Percentiles rank a stretch among this genome's conserved stretches.
These are phyloP conservation scores for Eleutherodactylus coqui DNA, from an alignment of 2,797 vertebrate genomes.

Conservation along the genomic window DNA sequence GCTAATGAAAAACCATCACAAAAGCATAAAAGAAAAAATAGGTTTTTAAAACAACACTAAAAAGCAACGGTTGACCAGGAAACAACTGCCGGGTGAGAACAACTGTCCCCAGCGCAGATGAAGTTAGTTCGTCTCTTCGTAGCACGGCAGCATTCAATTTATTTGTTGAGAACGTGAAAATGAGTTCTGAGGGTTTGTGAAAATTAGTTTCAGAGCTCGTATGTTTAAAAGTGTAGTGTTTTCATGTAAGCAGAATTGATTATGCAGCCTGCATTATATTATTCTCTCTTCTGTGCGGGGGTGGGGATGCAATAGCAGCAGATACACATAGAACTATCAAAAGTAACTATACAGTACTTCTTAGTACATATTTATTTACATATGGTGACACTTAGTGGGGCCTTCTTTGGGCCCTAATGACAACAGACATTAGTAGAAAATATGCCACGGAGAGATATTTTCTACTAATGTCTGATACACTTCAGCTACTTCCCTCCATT, in stretches of 20 bases:
- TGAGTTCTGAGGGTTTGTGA: slow-evolving; percentile 14
- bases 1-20: no score
- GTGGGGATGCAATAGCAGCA: no score
- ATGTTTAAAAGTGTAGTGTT: not conserved
- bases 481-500: no score
- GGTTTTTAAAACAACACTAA: not conserved
- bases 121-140: not conserved
- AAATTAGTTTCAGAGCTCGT: slow-evolving; percentile 23
- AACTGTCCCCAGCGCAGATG: not conserved
- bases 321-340: no score
- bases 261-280: not conserved
- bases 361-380: no score
- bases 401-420: no score
- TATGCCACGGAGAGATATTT: no score
- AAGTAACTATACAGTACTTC: no score
- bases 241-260: not conserved
- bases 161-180: slow-evolving; percentile 38
- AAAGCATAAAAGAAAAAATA: not conserved
- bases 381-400: no score
- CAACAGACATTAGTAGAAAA: no score
- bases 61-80: not conserved
- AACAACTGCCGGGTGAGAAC: not conserved
- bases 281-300: no score
- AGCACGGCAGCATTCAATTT: slow-evolving; percentile 25
- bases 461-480: no score